phyloP scores from a whole-genome alignment of 2,888 invertebrate species.

The Thera britannica region DNA sequence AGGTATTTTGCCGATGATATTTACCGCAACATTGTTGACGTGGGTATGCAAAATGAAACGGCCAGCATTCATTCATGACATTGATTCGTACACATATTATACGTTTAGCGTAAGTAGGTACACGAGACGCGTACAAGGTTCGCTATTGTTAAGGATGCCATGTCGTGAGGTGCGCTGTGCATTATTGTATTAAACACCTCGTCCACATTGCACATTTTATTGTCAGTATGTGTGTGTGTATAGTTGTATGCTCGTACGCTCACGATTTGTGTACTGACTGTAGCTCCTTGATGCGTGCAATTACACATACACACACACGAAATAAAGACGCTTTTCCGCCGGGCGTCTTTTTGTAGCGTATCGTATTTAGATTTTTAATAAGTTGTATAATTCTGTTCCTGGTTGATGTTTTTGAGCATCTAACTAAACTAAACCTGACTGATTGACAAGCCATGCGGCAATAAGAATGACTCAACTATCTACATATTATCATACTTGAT shows the following conservation, averaged over 20 bases:
- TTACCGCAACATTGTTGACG: background rate
- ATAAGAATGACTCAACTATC: slow-evolving; percentile 56
- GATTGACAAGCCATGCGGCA: too few species aligned
- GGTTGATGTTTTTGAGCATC: too few species aligned
- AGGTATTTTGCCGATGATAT: background rate
- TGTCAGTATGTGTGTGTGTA: slow-evolving; percentile 17
- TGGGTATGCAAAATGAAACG: background rate
- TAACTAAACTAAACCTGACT: too few species aligned
- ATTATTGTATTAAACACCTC: slow-evolving; percentile 50
- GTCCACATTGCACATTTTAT: slow-evolving; percentile 33
- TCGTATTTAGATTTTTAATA: background rate
- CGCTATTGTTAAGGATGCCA: slow-evolving; percentile 33
- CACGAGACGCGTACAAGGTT: slow-evolving; percentile 19
- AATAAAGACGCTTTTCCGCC: too few species aligned
- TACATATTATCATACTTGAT: slow-evolving; percentile 45
- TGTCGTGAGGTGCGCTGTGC: slow-evolving; percentile 59
- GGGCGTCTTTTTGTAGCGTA: too few species aligned
- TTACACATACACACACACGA: background rate
- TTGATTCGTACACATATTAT: slow-evolving; percentile 15
- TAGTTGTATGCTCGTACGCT: slow-evolving; percentile 28
- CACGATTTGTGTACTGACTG: slow-evolving; percentile 3
- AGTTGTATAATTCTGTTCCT: too few species aligned
- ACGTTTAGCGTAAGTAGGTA: slow-evolving; percentile 16
- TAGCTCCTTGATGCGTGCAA: slow-evolving; percentile 28
- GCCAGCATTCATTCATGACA: slow-evolving; percentile 27